These are phyloP conservation scores for Brachionichthys hirsutus DNA, from an alignment of 2,113 vertebrate species.

Conservation along the genomic window DNA sequence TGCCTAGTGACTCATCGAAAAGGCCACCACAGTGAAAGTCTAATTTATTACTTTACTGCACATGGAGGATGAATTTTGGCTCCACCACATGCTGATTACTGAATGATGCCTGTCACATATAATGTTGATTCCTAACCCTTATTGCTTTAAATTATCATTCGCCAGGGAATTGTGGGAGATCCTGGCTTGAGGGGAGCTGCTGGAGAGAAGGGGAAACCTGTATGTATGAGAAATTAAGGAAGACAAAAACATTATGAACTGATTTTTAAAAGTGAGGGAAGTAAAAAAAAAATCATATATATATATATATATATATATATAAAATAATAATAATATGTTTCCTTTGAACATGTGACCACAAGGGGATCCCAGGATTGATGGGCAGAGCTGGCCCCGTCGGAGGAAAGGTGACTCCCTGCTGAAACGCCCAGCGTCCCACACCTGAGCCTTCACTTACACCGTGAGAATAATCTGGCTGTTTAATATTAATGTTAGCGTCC, in stretches of 20 bases:
- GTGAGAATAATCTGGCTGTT: background rate
- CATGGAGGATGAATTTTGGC: background rate
- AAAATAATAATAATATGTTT: too few relatives aligned
- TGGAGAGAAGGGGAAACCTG: conserved; percentile 78
- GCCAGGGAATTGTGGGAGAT: conserved; percentile 81
- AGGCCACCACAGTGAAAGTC: conserved; percentile 22
- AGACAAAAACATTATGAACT: background rate
- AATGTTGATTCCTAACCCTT: background rate
- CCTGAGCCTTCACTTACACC: background rate
- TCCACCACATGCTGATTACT: background rate
- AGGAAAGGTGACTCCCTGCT: conserved; percentile 63
- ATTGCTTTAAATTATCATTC: conserved; percentile 26
- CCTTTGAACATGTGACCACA: conserved; percentile 13
- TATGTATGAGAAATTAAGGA: conserved; percentile 56
- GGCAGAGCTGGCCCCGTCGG: conserved; percentile 72
- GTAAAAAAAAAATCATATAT: too few relatives aligned
- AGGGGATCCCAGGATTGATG: conserved; percentile 72
- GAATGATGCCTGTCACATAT: background rate
- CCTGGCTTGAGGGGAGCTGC: conserved; percentile 74
- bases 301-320: too few relatives aligned
- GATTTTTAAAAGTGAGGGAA: background rate
- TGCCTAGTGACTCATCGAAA: conserved; percentile 42
- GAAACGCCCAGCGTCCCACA: background rate
- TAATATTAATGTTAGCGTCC: conserved; percentile 15
- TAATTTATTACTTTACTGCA: conserved; percentile 1